Base-by-base conservation (phyloP, 2,113 vertebrate species). In the Illadopsis cleaveri region DNA sequence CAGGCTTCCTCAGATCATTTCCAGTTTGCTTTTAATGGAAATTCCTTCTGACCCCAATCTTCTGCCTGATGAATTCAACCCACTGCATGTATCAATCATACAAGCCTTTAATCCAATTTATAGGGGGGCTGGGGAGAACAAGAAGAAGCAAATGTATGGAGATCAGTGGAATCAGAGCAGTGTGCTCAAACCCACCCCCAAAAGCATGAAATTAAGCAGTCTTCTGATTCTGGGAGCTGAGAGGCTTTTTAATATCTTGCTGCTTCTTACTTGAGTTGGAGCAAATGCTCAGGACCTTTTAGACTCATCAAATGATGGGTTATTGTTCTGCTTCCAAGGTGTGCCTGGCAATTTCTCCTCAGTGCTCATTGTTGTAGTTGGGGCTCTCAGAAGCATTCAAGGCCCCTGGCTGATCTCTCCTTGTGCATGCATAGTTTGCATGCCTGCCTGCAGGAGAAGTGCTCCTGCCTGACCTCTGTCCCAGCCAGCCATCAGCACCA, bases 1-100 rank as follows among this genome's bases (percentile, higher is more conserved):
- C 68, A 69, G 37, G 53, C 83, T 84, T 95, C n/a, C 48, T 82
- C 54, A 87, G 33, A 70, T 94, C 84, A 81, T 72, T 95, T 90
- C 30, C 56, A 81, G 23, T 92, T 95, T 89, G 31, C 51, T 94
- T 73, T 70, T 93, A 96, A 92, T 92, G 83, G 64, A 94, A 94
- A 93, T 94, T 95, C 88, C 95, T 96, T 76, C 92, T 93, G 85
- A 89, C 44, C 64, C 64, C 31, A 64, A 44, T 90, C 56, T 95
- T 56, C 14, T 90, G 33, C 72, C 76, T 86, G 85, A 84, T 75
- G 77, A 94, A 70, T 93, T 60, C 64, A 90, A 68, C n/a, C 33
- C 80, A 80, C 78, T 61, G 42, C 54, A 51, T 77, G 30, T 89
- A 95, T 90, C 71, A 71, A 45, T 92, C 79, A 73, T 25, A 69